phyloP scores from a whole-genome alignment of 2,888 invertebrate species.

The Andrena dorsata region DNA sequence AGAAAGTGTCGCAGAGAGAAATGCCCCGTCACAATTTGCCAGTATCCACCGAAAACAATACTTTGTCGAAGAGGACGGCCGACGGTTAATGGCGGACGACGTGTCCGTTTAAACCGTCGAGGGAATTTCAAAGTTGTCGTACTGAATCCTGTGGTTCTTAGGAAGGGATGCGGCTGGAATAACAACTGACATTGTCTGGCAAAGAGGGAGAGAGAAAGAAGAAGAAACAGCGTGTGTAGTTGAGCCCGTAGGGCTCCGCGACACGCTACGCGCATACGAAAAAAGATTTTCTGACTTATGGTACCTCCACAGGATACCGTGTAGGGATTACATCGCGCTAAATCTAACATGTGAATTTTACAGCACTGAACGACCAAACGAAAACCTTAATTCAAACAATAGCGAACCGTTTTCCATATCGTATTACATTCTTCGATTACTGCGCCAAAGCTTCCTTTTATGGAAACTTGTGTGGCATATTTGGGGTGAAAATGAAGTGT shows the following conservation, averaged over 20 bases:
- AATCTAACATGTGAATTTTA: constrained; percentile 57
- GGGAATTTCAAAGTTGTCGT: constrained; percentile 78
- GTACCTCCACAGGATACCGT: constrained; percentile 46
- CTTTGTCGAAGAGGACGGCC: constrained; percentile 42
- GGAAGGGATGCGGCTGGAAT: constrained; percentile 80
- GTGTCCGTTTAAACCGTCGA: constrained; percentile 65
- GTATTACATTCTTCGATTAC: too few species aligned
- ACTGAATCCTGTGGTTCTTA: constrained; percentile 78
- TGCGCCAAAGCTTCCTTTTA: not conserved
- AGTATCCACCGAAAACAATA: constrained; percentile 55
- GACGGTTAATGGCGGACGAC: constrained; percentile 60
- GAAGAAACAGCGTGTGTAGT: constrained; percentile 11
- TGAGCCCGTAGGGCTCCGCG: constrained; percentile 62
- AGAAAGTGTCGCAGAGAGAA: not conserved
- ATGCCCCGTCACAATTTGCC: constrained; percentile 20
- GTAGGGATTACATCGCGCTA: constrained; percentile 52
- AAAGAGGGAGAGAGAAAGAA: constrained; percentile 8
- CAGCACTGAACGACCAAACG: not conserved
- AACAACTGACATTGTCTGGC: constrained; percentile 73
- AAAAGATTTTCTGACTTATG: constrained; percentile 73
- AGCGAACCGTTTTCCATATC: too few species aligned
- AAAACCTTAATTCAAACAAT: not conserved
- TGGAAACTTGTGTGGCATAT: too few species aligned
- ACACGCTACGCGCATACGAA: constrained; percentile 78
- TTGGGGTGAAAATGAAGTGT: too few species aligned